Evolutionary conservation across 2,888 invertebrate genomes (phyloP).

Genomic region (Neoitamus cyanurus): DNA sequence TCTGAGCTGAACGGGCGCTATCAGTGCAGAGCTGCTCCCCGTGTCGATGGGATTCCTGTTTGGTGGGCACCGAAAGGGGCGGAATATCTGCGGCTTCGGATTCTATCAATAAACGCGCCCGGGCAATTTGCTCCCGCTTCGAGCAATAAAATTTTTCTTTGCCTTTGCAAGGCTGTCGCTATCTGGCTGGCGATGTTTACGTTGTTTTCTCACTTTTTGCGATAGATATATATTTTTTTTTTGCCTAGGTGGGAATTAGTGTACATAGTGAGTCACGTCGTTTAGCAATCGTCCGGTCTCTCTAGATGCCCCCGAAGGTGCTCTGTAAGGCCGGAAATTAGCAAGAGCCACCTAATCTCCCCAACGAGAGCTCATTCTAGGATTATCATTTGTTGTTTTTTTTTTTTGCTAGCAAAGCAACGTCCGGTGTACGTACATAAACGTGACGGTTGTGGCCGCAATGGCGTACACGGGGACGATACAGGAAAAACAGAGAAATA

Average conservation of each 20-base stretch:
- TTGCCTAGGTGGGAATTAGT: background rate
- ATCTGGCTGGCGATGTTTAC: background rate
- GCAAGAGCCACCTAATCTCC: background rate
- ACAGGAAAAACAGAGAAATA: background rate
- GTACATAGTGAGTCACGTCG: background rate
- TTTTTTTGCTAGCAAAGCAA: background rate
- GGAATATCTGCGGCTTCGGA: background rate
- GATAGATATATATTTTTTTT: background rate
- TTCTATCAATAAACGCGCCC: background rate
- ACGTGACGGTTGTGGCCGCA: background rate
- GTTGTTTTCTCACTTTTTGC: background rate
- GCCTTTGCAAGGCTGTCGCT: background rate
- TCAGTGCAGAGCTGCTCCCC: background rate
- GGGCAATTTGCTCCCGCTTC: background rate
- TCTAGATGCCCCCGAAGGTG: background rate
- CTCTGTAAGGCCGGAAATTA: background rate
- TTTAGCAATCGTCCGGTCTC: background rate
- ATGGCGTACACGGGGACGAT: background rate
- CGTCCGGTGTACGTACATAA: background rate
- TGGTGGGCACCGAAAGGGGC: background rate
- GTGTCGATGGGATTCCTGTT: background rate
- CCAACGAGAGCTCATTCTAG: background rate
- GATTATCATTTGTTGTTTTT: background rate
- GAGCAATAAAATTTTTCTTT: background rate
- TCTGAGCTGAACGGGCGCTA: background rate